Evolutionary conservation across 2,113 vertebrate genomes (phyloP).

Genomic region (Hemibagrus wyckioides): DNA sequence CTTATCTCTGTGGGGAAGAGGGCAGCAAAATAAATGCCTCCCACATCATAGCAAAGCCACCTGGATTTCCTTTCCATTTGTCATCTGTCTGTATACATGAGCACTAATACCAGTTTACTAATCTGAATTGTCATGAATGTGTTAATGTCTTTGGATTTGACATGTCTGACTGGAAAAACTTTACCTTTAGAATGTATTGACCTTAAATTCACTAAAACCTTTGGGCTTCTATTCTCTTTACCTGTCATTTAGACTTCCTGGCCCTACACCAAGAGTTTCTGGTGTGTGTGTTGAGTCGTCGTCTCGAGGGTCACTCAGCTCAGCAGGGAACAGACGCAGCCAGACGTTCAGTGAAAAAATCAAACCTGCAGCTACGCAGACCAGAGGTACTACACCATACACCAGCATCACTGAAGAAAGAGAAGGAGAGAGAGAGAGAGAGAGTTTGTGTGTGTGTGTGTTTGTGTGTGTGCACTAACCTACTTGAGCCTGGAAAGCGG

Average conservation of each 20-base stretch:
- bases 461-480: neutral
- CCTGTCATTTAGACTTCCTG: constrained; percentile 83
- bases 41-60: neutral
- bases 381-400: constrained; percentile 80
- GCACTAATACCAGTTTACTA: neutral
- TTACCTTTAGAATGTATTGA: neutral
- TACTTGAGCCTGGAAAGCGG: neutral
- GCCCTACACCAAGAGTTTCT: constrained; percentile 84
- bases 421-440: neutral
- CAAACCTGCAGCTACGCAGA: constrained; percentile 80
- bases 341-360: constrained; percentile 95
- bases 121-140: neutral
- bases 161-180: neutral
- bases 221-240: neutral
- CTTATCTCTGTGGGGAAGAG: neutral
- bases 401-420: neutral
- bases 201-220: neutral
- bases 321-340: constrained; percentile 88
- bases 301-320: constrained; percentile 76
- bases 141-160: neutral
- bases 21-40: neutral
- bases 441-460: constrained; percentile 18
- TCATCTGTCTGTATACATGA: neutral
- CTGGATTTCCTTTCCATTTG: neutral
- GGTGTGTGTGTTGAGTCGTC: constrained; percentile 87